phyloP scores from a whole-genome alignment of 2,797 vertebrate species.

The Atherinosoma microstoma region DNA sequence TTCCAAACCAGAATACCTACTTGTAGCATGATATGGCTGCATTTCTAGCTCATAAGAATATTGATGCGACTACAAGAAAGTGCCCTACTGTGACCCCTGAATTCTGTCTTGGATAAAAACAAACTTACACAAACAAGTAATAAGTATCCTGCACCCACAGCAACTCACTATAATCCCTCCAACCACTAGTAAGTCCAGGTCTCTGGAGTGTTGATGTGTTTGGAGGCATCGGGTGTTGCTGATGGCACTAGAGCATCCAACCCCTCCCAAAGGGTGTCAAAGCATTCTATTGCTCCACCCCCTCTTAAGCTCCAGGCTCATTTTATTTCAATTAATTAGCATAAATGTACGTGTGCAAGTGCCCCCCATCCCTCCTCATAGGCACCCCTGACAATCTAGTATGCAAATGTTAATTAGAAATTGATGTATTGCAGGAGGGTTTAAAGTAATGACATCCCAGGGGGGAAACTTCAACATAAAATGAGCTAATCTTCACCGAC shows the following conservation, averaged over 20 bases:
- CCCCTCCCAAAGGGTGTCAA: conserved; percentile 53
- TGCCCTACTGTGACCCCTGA: background rate
- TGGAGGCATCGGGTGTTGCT: conserved; percentile 40
- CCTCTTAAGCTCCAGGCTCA: conserved; percentile 58
- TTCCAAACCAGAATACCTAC: background rate
- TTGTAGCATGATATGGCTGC: background rate
- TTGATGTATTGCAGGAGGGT: conserved; percentile 79
- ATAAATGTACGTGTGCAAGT: conserved; percentile 62
- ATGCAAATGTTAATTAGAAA: conserved; percentile 84
- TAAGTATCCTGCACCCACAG: conserved; percentile 4
- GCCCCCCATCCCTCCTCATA: conserved; percentile 20
- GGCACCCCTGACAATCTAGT: conserved; percentile 61
- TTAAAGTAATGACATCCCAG: conserved; percentile 78
- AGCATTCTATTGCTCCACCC: conserved; percentile 60
- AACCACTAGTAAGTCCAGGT: conserved; percentile 9
- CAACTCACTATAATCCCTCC: background rate
- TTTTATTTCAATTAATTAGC: conserved; percentile 80
- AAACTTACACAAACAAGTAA: conserved; percentile 8
- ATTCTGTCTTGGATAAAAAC: background rate
- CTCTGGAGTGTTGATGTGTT: conserved; percentile 31
- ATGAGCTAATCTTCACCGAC: conserved; percentile 58
- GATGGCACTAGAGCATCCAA: conserved; percentile 34
- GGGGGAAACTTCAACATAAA: conserved; percentile 54
- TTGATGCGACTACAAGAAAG: background rate
- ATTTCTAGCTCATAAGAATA: background rate